Conservation (phyloP, 2,797 vertebrate genomes). For the Premnoplex brunnescens region DNA sequence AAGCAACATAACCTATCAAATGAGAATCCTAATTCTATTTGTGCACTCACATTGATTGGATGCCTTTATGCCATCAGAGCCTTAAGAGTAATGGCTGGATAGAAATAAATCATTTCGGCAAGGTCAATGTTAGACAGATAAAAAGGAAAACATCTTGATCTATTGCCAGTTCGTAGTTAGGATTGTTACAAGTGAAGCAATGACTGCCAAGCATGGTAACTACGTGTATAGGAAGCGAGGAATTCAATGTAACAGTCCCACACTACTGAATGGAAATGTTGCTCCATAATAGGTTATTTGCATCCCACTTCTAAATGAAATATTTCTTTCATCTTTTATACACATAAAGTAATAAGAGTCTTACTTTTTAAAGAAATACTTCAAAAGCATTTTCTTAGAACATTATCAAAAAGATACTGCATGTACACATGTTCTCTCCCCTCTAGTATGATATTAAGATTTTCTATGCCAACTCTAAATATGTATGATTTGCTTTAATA, state of each 20-base stretch:
- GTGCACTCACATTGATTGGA: neutral
- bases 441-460: neutral
- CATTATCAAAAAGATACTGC: neutral
- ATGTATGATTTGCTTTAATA: neutral
- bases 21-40: neutral
- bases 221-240: neutral
- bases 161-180: neutral
- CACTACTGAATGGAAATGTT: neutral
- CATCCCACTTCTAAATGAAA: neutral
- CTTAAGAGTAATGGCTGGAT: neutral
- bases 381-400: neutral
- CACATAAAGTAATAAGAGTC: neutral
- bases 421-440: accelerated
- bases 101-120: neutral
- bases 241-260: neutral
- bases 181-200: neutral
- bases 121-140: neutral
- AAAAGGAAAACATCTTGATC: neutral
- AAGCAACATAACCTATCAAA: neutral
- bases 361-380: neutral
- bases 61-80: neutral
- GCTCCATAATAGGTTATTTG: neutral
- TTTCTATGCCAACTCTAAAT: neutral
- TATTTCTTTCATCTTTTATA: neutral
- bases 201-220: neutral